Base-by-base conservation (phyloP, 2,113 vertebrate species). In the Phylloscopus trochilus region DNA sequence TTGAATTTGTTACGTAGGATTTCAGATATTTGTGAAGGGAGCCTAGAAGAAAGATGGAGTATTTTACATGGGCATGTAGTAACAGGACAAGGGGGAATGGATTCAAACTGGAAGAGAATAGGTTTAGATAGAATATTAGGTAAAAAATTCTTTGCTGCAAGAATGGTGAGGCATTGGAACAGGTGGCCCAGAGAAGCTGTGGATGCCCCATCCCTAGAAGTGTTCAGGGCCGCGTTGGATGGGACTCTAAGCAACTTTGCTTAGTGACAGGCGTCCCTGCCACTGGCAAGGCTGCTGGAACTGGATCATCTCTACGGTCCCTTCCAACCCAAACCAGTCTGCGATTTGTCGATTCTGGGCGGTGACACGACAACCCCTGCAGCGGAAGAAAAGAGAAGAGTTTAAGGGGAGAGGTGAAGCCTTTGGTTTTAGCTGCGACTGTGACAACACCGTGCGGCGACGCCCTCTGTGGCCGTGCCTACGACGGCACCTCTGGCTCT, bases 201-300 rank as follows among this genome's bases (percentile, higher is more conserved):
- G 21, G 30, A 7, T 53, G 20, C 4, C 24, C 23, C 20, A 68
- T 19, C 9, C 39, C 17, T 37, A 30, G 28, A 21, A 22, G 16
- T 1, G 28, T 2, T 60, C 13, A 24, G 6, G 3, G 3, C 16
- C 46, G 7, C 24, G 23, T 0, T 14, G 53, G 39, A 30, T 1
- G 37, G 26, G 9, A 23, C 11, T 46, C 13, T 2, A 7, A n/a
- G 33, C 7, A 53, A 4, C 24, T 30, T 14, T 7, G 16, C 6
- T 13, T 1, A 13, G 16, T 7, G 23, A 31, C 33, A 59, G 27
- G 27, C 1, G 4, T 8, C 6, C 44, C 18, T 9, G 37, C 15
- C 10, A 3, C 15, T 3, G 37, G 27, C 33, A 37, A 15, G 15
- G 5, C 5, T 43, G 8, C 1, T 28, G 27, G 33, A 74, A 44